phyloP scores from a whole-genome alignment of 2,888 invertebrate genomes.

The Philopedon plagiatum region DNA sequence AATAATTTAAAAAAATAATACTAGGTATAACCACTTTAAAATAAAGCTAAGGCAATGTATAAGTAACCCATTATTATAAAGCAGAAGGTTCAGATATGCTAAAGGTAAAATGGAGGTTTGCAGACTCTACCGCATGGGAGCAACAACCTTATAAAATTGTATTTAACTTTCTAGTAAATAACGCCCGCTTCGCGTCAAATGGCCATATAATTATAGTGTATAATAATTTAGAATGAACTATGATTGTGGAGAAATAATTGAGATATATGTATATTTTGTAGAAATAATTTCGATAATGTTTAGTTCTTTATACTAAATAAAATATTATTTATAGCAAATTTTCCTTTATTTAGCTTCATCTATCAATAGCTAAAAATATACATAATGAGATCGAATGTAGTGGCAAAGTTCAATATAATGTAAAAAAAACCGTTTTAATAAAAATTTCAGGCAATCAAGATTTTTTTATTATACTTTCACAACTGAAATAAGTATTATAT shows the following conservation, averaged over 20 bases:
- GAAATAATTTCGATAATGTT: neutral
- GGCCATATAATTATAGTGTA: neutral
- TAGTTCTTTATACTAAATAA: neutral
- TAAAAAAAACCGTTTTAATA: too few species aligned
- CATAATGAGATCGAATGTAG: too few species aligned
- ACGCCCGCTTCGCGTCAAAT: slow-evolving; percentile 11
- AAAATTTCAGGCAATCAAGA: too few species aligned
- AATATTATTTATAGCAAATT: neutral
- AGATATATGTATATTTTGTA: neutral
- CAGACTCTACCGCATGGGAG: slow-evolving; percentile 62
- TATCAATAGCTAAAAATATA: too few species aligned
- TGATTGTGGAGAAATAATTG: slow-evolving; percentile 15
- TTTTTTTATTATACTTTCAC: too few species aligned
- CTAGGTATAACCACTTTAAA: neutral
- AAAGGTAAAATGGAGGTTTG: slow-evolving; percentile 27
- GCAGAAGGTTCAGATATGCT: slow-evolving; percentile 1
- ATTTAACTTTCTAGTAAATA: slow-evolving; percentile 28
- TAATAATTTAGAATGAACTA: slow-evolving; percentile 18
- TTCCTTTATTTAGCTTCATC: too few species aligned
- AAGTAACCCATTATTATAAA: slow-evolving; percentile 13
- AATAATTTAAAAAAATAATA: neutral
- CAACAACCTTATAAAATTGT: slow-evolving; percentile 62
- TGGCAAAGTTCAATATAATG: too few species aligned
- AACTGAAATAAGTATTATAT: too few species aligned
- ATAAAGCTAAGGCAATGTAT: neutral